Evolutionary conservation across 2,797 vertebrate genomes (phyloP), one percentile per base, ranked within the genome.

Genomic region (Anniella stebbinsi): DNA sequence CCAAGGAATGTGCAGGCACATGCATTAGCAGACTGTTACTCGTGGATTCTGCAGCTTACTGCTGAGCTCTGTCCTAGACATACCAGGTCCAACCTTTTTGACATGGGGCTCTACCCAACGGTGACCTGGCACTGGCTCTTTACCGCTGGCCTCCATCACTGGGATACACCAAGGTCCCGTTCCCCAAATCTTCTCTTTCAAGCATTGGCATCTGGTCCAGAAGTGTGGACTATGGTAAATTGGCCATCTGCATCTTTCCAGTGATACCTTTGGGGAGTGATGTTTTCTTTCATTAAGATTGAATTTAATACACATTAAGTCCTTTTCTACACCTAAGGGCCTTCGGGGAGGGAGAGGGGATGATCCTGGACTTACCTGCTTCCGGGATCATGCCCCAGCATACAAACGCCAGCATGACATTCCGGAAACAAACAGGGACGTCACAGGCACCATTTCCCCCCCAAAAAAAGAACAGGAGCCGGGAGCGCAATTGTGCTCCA

Each of bases 211-310:
- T 23, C 30, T 12, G n/a, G 30, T 25, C 21, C 18, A 33, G n/a
- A 48, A 21, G n/a, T n/a, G n/a, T 33, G 17, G 17, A 7, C 33
- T 38, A 25, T 36, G n/a, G 8, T 54, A 70, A 70, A 76, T 21
- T 1, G 9, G 3, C 41, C 28, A n/a, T 10, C 51, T 41, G 11
- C 28, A 72, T 18, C 11, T 13, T 21, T 25, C 2, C 17, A 51
- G 30, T 51, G 33, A 41, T 10, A 9, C 45, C 0, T 17, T 28
- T 5, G 69, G 28, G 28, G 36, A 75, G 15, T 72, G 13, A 1
- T 11, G 36, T 38, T 41, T 0, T 33, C 0, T 38, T 83, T 21
- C 15, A 0, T 33, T 36, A n/a, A 0, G 45, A 0, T 38, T 54
- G 54, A 0, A 30, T 85, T 54, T 33, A 48, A 41, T 8, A 1